These are phyloP conservation scores for Polyploca ridens DNA, from an alignment of 2,888 invertebrate species.

Conservation along the genomic window DNA sequence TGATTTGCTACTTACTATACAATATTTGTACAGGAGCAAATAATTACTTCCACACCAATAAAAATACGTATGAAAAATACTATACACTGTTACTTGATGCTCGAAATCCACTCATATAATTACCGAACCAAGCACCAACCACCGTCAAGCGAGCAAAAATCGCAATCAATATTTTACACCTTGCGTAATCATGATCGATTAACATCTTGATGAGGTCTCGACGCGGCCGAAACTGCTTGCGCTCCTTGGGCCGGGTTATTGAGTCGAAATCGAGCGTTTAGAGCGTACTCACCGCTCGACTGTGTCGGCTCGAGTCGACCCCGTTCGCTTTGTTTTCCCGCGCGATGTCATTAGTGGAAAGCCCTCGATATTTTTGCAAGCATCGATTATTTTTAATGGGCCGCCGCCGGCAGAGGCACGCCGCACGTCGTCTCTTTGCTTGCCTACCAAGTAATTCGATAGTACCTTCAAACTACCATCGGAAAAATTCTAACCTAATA, in stretches of 20 bases:
- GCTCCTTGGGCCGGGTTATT: slow-evolving; percentile 13
- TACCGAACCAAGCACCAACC: neutral
- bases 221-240: slow-evolving; percentile 15
- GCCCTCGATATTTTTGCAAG: slow-evolving; percentile 79
- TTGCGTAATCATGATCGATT: slow-evolving; percentile 3
- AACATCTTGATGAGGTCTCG: slow-evolving; percentile 9
- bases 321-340: slow-evolving; percentile 76
- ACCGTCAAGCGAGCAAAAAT: neutral
- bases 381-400: slow-evolving; percentile 83
- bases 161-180: slow-evolving; percentile 7
- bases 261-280: slow-evolving; percentile 25
- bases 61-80: neutral
- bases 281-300: slow-evolving; percentile 23
- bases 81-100: neutral
- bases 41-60: too few relatives aligned
- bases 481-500: slow-evolving; percentile 22
- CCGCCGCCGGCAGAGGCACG: slow-evolving; percentile 62
- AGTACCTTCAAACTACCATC: slow-evolving; percentile 30
- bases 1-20: too few relatives aligned
- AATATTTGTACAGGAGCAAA: too few relatives aligned
- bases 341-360: slow-evolving; percentile 82
- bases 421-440: slow-evolving; percentile 42
- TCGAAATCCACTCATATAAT: neutral
- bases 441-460: slow-evolving; percentile 42
- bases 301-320: slow-evolving; percentile 37